Conservation (phyloP, 2,888 invertebrate genomes). For the Blastobasis adustella region DNA sequence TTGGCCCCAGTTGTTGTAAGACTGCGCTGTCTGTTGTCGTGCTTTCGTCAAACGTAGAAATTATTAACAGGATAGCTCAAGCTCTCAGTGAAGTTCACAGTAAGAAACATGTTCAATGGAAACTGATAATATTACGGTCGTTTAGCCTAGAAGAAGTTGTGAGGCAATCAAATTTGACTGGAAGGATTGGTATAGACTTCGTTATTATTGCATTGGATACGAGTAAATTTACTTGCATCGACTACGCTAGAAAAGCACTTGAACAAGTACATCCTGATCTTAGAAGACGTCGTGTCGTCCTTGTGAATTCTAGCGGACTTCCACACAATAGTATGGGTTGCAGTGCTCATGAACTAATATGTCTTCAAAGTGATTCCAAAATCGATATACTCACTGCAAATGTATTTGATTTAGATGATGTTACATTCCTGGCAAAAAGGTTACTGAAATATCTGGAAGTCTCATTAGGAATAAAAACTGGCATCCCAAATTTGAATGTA, state of each 20-base stretch:
- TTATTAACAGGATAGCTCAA: conserved; percentile 51
- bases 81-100: conserved; percentile 47
- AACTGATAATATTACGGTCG: conserved; percentile 46
- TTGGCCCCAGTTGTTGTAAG: conserved; percentile 48
- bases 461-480: conserved; percentile 54
- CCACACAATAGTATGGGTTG: conserved; percentile 57
- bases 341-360: conserved; percentile 44
- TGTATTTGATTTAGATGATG: conserved; percentile 40
- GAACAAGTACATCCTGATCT: conserved; percentile 57
- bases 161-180: conserved; percentile 42
- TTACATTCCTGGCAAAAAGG: conserved; percentile 41
- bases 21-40: conserved; percentile 52
- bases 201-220: conserved; percentile 57
- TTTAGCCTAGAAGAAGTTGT: conserved; percentile 46
- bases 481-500: conserved; percentile 60
- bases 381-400: conserved; percentile 55
- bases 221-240: conserved; percentile 50
- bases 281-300: conserved; percentile 45
- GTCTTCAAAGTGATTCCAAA: conserved; percentile 43
- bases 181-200: conserved; percentile 55
- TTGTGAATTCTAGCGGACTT: conserved; percentile 57
- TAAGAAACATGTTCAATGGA: conserved; percentile 50
- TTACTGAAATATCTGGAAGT: conserved; percentile 57
- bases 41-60: conserved; percentile 48
- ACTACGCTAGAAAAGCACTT: conserved; percentile 52